These are phyloP conservation scores for Thelaira solivaga DNA, from an alignment of 2,888 invertebrate genomes.

Conservation along the genomic window DNA sequence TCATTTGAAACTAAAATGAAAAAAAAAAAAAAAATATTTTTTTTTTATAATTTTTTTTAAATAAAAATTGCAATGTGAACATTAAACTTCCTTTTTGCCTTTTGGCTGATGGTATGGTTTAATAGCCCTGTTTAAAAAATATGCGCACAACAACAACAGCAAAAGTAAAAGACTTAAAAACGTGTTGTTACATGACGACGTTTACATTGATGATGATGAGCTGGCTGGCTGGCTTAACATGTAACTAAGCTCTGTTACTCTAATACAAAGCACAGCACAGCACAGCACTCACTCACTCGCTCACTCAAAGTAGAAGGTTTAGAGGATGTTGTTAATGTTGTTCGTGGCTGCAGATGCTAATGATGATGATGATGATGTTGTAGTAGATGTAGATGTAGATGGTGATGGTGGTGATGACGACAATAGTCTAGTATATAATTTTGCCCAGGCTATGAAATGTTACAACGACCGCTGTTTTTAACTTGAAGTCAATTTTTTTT, in stretches of 20 bases:
- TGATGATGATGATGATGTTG: background rate
- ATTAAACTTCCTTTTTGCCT: conserved; percentile 52
- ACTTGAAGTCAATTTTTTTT: conserved; percentile 12
- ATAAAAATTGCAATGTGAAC: conserved; percentile 40
- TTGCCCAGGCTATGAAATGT: conserved; percentile 55
- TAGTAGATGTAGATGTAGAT: conserved; percentile 26
- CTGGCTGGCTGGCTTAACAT: conserved; percentile 31
- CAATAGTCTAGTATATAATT: conserved; percentile 41
- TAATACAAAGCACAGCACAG: conserved; percentile 2
- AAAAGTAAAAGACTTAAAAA: conserved; percentile 13
- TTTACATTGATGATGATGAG: conserved; percentile 31
- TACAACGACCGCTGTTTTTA: conserved; percentile 50
- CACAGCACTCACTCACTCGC: no score
- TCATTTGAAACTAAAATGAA: conserved; percentile 5
- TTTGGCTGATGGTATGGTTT: conserved; percentile 50
- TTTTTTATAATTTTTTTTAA: no score
- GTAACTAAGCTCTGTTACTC: conserved; percentile 46
- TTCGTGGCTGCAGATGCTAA: background rate
- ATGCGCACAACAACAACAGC: background rate
- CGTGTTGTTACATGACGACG: conserved; percentile 57
- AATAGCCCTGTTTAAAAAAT: conserved; percentile 47
- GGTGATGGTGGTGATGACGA: conserved; percentile 42
- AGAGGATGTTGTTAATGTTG: conserved; percentile 34
- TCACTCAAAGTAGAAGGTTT: conserved; percentile 9
- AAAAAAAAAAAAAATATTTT: no score